Evolutionary conservation across 2,113 vertebrate species (phyloP), one percentile per base, ranked within the genome.

Genomic region (Muscicapa adusta): DNA sequence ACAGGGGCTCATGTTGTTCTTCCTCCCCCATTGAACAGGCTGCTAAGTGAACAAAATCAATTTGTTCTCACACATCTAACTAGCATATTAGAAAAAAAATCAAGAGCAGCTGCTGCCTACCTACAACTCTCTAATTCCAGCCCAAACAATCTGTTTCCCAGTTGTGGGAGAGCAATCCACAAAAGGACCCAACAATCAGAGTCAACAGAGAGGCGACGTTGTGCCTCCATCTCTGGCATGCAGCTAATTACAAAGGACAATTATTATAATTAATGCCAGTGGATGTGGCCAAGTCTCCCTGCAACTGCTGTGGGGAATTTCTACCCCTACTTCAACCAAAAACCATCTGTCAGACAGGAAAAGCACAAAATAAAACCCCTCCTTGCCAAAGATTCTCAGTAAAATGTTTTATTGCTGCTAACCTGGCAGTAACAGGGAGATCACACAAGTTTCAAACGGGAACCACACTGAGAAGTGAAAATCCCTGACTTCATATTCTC

Each of bases 221-320:
- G 85, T 78, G 94, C 90, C 80, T 96, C 90, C 92, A 81, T 93
- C 86, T 88, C 92, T 70, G 72, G 88, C 45, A 19, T 24, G 13
- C 31, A 3, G 77, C 88, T 95, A 97, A 97, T 97, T 97, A 94
- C 8, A 31, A 93, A 95, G 75, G 93, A 92, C 94, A 87, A 95
- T 96, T 92, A 97, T 93, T 97, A 93, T 97, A 97, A 97, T 97
- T 97, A 97, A 96, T 90, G 81, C 88, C 78, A 94, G 86, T 85
- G 81, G 90, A 97, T 72, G 51, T 94, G 94, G 93, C 94, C 96
- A 97, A 97, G 90, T 93, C 95, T 97, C 88, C 51, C 82, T 89
- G 91, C 81, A 97, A 97, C 91, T 95, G 91, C 88, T 93, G 73
- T 89, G 84, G 90, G 95, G 95, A 97, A 97, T 97, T 95, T 97